These are phyloP conservation scores for Chrysolophus pictus DNA, from an alignment of 2,797 vertebrate genomes.

Conservation along the genomic window DNA sequence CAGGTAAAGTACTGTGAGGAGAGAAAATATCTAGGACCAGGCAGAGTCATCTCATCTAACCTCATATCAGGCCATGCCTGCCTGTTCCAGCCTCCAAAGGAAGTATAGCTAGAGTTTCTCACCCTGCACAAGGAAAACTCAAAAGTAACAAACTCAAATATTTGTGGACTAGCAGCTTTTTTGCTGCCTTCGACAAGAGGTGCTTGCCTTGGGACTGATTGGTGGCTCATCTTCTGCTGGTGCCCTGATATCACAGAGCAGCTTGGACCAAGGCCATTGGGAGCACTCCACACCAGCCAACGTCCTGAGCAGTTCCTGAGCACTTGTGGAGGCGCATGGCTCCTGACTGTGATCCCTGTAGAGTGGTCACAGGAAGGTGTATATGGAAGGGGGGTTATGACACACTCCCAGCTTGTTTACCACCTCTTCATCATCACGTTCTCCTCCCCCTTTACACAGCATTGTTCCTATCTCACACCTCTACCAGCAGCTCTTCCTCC, in stretches of 20 bases:
- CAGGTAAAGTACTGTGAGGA: not conserved
- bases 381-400: fast-evolving
- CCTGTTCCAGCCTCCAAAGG: not conserved
- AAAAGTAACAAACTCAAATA: not conserved
- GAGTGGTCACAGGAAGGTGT: not conserved
- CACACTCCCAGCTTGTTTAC: not conserved
- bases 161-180: not conserved
- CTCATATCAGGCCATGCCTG: not conserved
- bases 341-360: fast-evolving
- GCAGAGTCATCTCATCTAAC: not conserved
- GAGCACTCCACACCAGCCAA: not conserved
- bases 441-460: not conserved
- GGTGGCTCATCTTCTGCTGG: not conserved
- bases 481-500: not conserved
- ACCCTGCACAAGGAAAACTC: not conserved
- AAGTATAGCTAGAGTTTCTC: not conserved
- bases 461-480: not conserved
- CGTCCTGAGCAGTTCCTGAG: not conserved
- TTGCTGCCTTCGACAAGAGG: not conserved
- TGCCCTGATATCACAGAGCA: not conserved
- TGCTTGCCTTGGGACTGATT: not conserved
- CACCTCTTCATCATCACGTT: not conserved
- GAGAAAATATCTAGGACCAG: not conserved
- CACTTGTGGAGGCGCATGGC: fast-evolving
- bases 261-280: not conserved